Base-by-base conservation (phyloP, 2,888 invertebrate genomes). In the Anarsia innoxiella region DNA sequence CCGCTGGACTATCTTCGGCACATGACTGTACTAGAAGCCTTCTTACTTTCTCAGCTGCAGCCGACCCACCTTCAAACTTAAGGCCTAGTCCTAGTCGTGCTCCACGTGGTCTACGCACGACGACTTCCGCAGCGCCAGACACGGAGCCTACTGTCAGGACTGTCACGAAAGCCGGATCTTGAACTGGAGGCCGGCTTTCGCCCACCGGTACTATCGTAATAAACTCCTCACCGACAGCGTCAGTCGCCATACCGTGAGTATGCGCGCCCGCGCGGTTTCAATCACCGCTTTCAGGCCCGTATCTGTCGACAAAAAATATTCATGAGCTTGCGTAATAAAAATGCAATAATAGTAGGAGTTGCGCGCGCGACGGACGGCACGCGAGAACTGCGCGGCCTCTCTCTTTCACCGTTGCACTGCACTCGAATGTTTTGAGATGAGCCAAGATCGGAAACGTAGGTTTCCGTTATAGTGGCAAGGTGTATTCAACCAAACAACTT, bases 1-100 rank as follows among this genome's bases (percentile, higher is more conserved):
- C 93, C 5, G 95, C 95, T 1, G 96, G 96, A 75, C 94, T 95
- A 52, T 94, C 91, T 41, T 90, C 88, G 16, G 95, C 94, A 69
- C 95, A 94, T 50, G 94, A 95, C 63, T 96, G 95, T 42, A 97
- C 95, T 46, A 93, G 91, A 33, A 97, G 87, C 49, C 93, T 87
- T 42, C 92, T 88, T 1, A 96, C 94, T 52, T 88, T 90, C 64
- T 95, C 94, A 6, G 89, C 87, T 23, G 92, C 92, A 49, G 93
- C 92, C 25, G 93, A 92, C 9, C 95, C 95, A 27, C 96, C 96
- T 76, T 96, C 96, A 64, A 97, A 96, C 66, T 95, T 95, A 1
- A 97, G 82, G 0, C 96, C 96, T 60, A 97, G 93, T 1, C 97
- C 97, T 4, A 97, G 87, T 25, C 95, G 89, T 62, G 96, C 96